These are phyloP conservation scores for Orbicella faveolata DNA, from an alignment of 64 coral and sea anemone species.

Conservation along the genomic window DNA sequence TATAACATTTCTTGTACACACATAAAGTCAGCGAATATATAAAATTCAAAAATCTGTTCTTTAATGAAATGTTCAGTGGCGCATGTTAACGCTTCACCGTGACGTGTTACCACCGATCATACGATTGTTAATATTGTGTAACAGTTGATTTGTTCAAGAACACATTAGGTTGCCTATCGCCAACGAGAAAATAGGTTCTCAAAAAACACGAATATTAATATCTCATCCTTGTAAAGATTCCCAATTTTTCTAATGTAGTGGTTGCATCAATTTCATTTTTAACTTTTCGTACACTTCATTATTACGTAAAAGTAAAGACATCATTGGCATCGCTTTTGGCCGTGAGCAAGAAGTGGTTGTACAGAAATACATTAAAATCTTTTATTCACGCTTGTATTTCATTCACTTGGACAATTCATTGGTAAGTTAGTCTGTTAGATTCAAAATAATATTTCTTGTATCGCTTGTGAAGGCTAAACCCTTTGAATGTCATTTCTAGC, in stretches of 20 bases:
- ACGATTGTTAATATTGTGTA: too few relatives aligned
- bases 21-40: too few relatives aligned
- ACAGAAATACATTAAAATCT: constrained; percentile 3
- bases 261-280: neutral
- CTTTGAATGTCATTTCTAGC: neutral
- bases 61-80: too few relatives aligned
- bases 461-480: neutral
- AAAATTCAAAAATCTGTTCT: too few relatives aligned
- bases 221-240: too few relatives aligned
- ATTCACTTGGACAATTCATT: neutral
- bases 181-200: too few relatives aligned
- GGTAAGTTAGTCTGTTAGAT: neutral
- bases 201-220: too few relatives aligned
- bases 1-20: too few relatives aligned
- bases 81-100: too few relatives aligned
- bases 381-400: constrained; percentile 19
- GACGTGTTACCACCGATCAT: too few relatives aligned
- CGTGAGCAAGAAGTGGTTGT: neutral
- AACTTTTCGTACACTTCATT: neutral
- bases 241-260: neutral
- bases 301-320: neutral
- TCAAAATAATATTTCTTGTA: neutral
- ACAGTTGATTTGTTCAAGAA: neutral
- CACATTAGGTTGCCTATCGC: neutral
- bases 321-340: neutral